Evolutionary conservation across 2,888 invertebrate species (phyloP).

Genomic region (Campaea margaritaria): DNA sequence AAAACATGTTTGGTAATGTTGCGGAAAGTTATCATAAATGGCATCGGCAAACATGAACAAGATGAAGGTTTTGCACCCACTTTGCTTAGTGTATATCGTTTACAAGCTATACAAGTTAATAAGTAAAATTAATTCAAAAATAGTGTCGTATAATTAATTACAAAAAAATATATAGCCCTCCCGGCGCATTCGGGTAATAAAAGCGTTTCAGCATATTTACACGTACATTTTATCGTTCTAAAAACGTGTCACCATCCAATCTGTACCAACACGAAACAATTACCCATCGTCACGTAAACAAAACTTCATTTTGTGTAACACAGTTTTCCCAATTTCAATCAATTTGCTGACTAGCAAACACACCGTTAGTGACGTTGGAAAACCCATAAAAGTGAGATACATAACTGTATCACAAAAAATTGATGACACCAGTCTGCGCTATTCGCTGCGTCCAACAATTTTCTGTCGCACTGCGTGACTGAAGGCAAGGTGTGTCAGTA

Average conservation of each 20-base stretch:
- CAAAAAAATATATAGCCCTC: too few relatives aligned
- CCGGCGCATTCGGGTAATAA: too few relatives aligned
- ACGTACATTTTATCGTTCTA: too few relatives aligned
- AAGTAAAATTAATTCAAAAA: too few relatives aligned
- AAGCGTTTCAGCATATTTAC: too few relatives aligned
- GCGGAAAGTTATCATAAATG: too few relatives aligned
- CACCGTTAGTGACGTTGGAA: constrained; percentile 33
- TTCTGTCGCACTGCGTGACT: constrained; percentile 21
- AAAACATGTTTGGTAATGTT: neutral
- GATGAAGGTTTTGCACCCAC: too few relatives aligned
- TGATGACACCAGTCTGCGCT: constrained; percentile 38
- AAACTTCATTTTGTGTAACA: constrained; percentile 32
- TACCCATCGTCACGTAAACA: constrained; percentile 11
- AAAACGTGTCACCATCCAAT: neutral
- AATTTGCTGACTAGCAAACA: constrained; percentile 35
- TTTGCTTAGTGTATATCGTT: too few relatives aligned
- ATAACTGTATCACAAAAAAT: constrained; percentile 34
- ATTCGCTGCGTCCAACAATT: constrained; percentile 23
- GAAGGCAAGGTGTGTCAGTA: constrained; percentile 3
- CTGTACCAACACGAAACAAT: constrained; percentile 13
- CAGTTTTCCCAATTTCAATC: constrained; percentile 38
- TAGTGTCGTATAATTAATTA: too few relatives aligned
- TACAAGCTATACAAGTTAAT: too few relatives aligned
- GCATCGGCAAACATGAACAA: too few relatives aligned
- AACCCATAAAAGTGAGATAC: constrained; percentile 38